A percentile compares a stretch with the other conserved stretches of the same genome.
Conservation (phyloP, 2,797 vertebrate species). For the Heliangelus exortis region DNA sequence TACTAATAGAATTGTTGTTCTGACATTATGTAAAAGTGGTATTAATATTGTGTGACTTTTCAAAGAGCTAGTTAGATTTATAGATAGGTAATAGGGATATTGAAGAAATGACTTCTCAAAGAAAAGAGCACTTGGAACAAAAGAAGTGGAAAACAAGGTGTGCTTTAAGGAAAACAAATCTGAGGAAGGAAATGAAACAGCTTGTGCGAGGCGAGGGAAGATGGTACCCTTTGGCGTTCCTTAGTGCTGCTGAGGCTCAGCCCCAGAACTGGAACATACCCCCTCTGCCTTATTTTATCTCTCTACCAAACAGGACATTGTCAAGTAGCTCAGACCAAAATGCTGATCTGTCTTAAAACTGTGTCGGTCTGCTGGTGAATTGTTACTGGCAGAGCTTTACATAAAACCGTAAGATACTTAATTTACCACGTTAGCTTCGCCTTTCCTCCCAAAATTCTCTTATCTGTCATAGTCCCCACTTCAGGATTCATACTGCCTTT, state of each 20-base stretch:
- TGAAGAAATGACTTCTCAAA: conserved; percentile 77
- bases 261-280: conserved; percentile 65
- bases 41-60: conserved; percentile 79
- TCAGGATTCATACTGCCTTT: conserved; percentile 54
- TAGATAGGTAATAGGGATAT: conserved; percentile 73
- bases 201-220: conserved; percentile 44
- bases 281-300: conserved; percentile 73
- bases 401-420: conserved; percentile 12
- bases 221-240: neutral
- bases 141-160: conserved; percentile 68
- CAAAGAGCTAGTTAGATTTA: conserved; percentile 78
- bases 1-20: conserved; percentile 85
- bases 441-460: conserved; percentile 51
- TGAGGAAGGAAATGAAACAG: conserved; percentile 72
- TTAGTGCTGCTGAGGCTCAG: conserved; percentile 65
- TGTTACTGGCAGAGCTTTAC: conserved; percentile 27
- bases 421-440: conserved; percentile 18
- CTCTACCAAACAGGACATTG: conserved; percentile 67
- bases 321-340: conserved; percentile 69
- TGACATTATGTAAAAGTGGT: conserved; percentile 83
- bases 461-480: conserved; percentile 15
- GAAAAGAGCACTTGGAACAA: conserved; percentile 78
- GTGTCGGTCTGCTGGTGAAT: conserved; percentile 44
- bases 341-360: conserved; percentile 41
- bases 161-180: conserved; percentile 65